Conservation (phyloP, 1,140 invertebrate species). For the Drosophila mayri region DNA sequence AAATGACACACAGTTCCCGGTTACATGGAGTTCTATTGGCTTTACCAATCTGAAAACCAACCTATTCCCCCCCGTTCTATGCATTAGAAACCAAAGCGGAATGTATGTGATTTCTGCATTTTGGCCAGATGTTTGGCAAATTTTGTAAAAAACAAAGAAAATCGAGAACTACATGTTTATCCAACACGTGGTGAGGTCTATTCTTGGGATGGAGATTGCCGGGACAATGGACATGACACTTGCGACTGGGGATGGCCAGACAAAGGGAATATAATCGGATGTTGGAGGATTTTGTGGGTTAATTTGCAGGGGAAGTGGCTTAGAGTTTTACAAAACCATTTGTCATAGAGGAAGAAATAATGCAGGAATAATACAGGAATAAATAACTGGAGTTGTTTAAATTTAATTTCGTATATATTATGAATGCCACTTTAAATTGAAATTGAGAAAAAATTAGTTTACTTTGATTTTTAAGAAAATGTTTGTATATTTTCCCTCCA, state of each 20-base stretch:
- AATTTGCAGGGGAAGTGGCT: constrained; percentile 32
- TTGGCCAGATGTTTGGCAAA: constrained; percentile 48
- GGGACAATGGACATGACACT: constrained; percentile 55
- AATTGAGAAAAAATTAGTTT: background rate
- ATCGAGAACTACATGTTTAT: constrained; percentile 52
- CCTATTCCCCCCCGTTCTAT: constrained; percentile 7
- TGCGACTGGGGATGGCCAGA: constrained; percentile 28
- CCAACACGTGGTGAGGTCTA: constrained; percentile 57
- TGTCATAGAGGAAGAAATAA: background rate
- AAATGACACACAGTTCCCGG: constrained; percentile 75
- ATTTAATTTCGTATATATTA: background rate
- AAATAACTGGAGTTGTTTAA: too few relatives aligned
- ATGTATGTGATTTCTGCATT: constrained; percentile 49
- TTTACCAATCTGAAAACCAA: constrained; percentile 17
- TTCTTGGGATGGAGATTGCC: constrained; percentile 8
- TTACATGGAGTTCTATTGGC: constrained; percentile 32
- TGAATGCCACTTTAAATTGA: background rate
- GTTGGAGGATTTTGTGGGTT: constrained; percentile 29
- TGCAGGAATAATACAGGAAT: background rate
- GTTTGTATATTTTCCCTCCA: background rate
- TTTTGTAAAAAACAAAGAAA: constrained; percentile 17
- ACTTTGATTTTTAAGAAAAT: background rate
- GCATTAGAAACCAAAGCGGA: constrained; percentile 68
- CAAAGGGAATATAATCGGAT: constrained; percentile 25
- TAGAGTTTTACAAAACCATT: constrained; percentile 3